Percentiles rank a stretch among this genome's conserved stretches.
These are phyloP conservation scores for Caracal caracal DNA, from an alignment of 2,113 vertebrate species.

Conservation along the genomic window DNA sequence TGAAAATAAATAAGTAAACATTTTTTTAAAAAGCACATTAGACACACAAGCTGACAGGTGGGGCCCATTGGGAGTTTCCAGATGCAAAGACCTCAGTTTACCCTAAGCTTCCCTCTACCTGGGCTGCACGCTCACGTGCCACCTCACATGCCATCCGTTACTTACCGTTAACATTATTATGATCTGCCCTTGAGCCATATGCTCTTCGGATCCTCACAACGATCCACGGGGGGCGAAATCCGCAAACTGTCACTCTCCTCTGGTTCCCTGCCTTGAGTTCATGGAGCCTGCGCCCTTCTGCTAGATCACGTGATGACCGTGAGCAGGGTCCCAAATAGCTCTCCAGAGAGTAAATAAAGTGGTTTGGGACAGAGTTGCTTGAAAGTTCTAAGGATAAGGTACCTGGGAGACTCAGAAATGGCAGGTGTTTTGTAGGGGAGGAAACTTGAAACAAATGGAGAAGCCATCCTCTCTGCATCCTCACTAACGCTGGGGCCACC, in stretches of 20 bases:
- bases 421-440: no score
- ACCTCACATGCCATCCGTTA: not conserved
- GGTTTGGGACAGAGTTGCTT: not conserved
- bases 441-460: not conserved
- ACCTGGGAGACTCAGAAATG: not conserved
- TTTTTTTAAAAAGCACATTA: not conserved
- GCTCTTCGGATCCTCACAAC: not conserved
- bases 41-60: not conserved
- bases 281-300: not conserved
- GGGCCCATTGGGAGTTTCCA: not conserved
- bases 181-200: not conserved
- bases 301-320: not conserved
- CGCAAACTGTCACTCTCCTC: not conserved
- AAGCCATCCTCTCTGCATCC: not conserved
- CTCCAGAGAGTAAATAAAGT: not conserved
- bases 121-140: not conserved
- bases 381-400: not conserved
- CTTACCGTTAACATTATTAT: not conserved
- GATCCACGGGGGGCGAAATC: not conserved
- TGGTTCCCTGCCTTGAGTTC: not conserved
- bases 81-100: not conserved
- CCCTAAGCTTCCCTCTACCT: not conserved
- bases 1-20: no score
- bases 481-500: not conserved
- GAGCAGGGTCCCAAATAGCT: not conserved